Evolutionary conservation across 2,113 vertebrate species (phyloP), one percentile per base, ranked within the genome.

Genomic region (Jacana jacana): DNA sequence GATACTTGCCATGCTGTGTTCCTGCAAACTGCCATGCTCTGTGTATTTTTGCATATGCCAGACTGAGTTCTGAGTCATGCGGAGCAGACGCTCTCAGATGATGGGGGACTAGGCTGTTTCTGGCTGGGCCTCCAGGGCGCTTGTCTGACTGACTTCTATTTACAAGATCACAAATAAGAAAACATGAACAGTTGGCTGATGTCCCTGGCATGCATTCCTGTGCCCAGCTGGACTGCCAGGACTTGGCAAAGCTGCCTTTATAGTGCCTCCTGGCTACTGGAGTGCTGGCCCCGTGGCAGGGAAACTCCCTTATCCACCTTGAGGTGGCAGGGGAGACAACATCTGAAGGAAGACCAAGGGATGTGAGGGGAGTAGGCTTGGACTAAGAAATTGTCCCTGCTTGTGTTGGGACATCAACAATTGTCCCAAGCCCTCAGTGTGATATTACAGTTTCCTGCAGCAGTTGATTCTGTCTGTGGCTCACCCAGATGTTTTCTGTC

Each of bases 191-290:
- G 82, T 68, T 97, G 95, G 85, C 92, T 55, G 48, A 3, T 60
- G 81, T 79, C 92, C 90, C 92, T 95, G 85, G 81, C 92, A 1
- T 1, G 42, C 8, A 0, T 66, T 66, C 28, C 81, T 4, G 61
- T 81, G 81, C 93, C 88, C 87, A 75, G 93, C 81, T 82, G 92
- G 77, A 4, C 89, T 49, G 84, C 81, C 16, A 89, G 76, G 65
- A 35, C 73, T 76, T 55, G 85, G 81, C 93, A 85, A 4, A 37
- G 61, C 78, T 2, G 13, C 46, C 39, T 48, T 35, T 3, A 8
- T 39, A 16, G 4, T 33, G 79, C 70, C 63, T 79, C 48, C n/a
- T 51, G 83, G 79, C 76, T 48, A 5, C 65, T 18, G 72, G n/a
- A 79, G 73, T 17, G 35, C 63, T 60, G 30, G 77, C 13, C 66